A percentile compares a stretch with the other conserved stretches of the same genome.
These are phyloP conservation scores for Brachionus manjavacas DNA, from an alignment of 1,140 invertebrate genomes.

Conservation along the genomic window DNA sequence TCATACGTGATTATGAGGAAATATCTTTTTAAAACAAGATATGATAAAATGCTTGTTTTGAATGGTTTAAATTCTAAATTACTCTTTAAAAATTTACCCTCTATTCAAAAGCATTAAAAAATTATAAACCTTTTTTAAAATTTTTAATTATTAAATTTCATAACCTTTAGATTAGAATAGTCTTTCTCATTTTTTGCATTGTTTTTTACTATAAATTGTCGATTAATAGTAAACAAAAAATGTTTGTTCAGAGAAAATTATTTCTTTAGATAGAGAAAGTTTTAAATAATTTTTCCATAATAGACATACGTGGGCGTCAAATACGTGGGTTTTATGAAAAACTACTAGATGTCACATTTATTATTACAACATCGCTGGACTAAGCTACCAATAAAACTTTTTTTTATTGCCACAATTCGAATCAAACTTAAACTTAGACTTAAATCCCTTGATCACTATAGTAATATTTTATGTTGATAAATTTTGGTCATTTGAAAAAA, in stretches of 20 bases:
- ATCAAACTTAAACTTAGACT: no score
- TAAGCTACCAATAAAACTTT: not conserved
- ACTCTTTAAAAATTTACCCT: not conserved
- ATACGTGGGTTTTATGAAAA: not conserved
- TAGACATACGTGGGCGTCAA: not conserved
- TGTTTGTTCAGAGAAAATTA: not conserved
- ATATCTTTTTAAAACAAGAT: not conserved
- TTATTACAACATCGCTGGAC: conserved; percentile 9
- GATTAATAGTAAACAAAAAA: conserved; percentile 10
- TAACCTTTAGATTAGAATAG: not conserved
- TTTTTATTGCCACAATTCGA: not conserved
- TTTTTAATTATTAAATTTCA: conserved; percentile 29
- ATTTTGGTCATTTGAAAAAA: not conserved
- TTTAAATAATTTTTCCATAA: not conserved
- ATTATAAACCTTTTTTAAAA: not conserved
- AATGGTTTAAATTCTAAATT: not conserved
- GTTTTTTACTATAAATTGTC: not conserved
- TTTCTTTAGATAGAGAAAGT: not conserved
- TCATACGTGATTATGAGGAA: not conserved
- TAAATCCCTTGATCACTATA: not conserved
- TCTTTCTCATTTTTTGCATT: not conserved
- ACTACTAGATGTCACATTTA: not conserved
- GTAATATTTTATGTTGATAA: conserved; percentile 24
- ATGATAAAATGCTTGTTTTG: conserved; percentile 8
- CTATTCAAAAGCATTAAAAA: not conserved